A percentile compares a stretch with the other conserved stretches of the same genome.
These are phyloP conservation scores for Salticus scenicus DNA, from an alignment of 2,888 invertebrate genomes.

Conservation along the genomic window DNA sequence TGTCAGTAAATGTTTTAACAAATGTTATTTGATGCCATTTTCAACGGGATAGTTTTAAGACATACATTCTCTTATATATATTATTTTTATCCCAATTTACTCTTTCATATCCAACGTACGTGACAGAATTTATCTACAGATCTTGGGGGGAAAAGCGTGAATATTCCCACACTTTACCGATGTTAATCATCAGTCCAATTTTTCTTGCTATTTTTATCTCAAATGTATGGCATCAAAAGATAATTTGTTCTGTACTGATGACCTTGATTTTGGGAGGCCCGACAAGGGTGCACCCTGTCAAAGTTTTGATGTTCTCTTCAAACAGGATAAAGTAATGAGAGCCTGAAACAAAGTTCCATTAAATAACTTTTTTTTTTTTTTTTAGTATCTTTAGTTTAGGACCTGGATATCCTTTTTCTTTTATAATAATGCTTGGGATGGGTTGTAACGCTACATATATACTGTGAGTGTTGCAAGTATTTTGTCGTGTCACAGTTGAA, in stretches of 20 bases:
- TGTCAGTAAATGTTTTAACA: too few species aligned
- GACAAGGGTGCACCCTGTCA: constrained; percentile 21
- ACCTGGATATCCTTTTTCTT: not conserved
- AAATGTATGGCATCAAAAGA: not conserved
- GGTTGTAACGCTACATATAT: too few species aligned
- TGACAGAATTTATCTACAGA: not conserved
- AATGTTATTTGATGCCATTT: too few species aligned
- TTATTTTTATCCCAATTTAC: too few species aligned
- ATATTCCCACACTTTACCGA: not conserved
- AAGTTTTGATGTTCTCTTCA: not conserved
- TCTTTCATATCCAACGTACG: too few species aligned
- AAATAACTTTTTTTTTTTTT: not conserved
- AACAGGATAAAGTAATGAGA: not conserved
- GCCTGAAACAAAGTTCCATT: not conserved
- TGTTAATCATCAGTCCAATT: not conserved
- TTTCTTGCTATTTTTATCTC: not conserved
- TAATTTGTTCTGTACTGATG: constrained; percentile 54
- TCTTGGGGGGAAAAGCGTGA: not conserved
- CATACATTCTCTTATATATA: too few species aligned
- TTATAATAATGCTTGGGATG: too few species aligned
- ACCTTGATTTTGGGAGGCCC: constrained; percentile 55
- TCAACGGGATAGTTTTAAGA: too few species aligned
- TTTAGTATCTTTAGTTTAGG: too few species aligned
- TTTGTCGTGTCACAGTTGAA: too few species aligned
- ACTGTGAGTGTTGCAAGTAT: too few species aligned